Conservation (phyloP, 2,888 invertebrate genomes). For the Thymelicus lineola region DNA sequence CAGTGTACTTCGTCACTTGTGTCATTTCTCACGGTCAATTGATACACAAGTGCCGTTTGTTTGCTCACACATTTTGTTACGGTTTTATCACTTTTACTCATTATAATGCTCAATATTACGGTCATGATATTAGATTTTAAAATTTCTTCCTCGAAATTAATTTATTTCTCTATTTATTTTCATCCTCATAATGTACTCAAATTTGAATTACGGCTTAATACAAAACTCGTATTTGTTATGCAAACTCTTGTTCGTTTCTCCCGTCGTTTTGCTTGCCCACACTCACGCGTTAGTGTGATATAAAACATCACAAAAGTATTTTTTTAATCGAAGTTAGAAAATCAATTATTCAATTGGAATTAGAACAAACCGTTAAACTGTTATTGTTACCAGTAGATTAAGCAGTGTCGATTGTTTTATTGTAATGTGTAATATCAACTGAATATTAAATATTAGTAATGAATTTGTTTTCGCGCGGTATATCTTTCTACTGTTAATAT, state of each 20-base stretch:
- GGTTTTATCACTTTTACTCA: slow-evolving; percentile 75
- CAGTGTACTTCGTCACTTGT: slow-evolving; percentile 41
- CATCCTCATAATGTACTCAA: slow-evolving; percentile 41
- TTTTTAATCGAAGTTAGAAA: slow-evolving; percentile 43
- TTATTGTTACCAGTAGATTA: slow-evolving; percentile 84
- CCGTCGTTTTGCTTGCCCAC: slow-evolving; percentile 42
- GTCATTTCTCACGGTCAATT: slow-evolving; percentile 80
- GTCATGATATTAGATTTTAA: slow-evolving; percentile 79
- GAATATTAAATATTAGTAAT: slow-evolving; percentile 51
- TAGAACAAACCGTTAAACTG: slow-evolving; percentile 62
- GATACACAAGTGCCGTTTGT: slow-evolving; percentile 72
- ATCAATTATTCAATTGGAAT: slow-evolving; percentile 51
- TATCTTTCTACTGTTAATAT: slow-evolving; percentile 66
- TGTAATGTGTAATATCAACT: slow-evolving; percentile 53
- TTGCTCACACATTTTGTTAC: slow-evolving; percentile 70
- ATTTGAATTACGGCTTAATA: slow-evolving; percentile 27
- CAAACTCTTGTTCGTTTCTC: slow-evolving; percentile 20
- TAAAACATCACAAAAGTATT: slow-evolving; percentile 43
- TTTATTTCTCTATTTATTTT: slow-evolving; percentile 71
- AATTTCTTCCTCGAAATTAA: slow-evolving; percentile 65
- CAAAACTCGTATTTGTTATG: slow-evolving; percentile 32
- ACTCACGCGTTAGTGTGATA: slow-evolving; percentile 36
- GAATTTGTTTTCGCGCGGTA: slow-evolving; percentile 63
- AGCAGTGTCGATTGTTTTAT: slow-evolving; percentile 76
- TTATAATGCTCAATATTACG: slow-evolving; percentile 81